Evolutionary conservation across 2,888 invertebrate species (phyloP).

Genomic region (Polyommatus icarus): DNA sequence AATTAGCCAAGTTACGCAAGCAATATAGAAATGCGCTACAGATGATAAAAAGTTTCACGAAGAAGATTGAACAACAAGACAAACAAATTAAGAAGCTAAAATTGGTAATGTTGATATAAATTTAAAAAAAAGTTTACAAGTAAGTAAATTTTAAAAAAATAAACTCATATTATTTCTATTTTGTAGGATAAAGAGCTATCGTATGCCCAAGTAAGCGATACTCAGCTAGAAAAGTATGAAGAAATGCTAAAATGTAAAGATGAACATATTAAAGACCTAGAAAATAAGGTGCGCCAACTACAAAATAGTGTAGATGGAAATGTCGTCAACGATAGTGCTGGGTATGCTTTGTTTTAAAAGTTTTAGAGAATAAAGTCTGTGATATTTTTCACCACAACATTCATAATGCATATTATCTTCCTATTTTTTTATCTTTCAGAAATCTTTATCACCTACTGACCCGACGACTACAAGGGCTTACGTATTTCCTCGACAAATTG

Average conservation of each 20-base stretch:
- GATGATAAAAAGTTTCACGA: conserved; percentile 80
- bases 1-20: conserved; percentile 69
- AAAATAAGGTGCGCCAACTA: conserved; percentile 65
- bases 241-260: conserved; percentile 78
- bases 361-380: not conserved
- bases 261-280: conserved; percentile 76
- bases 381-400: not conserved
- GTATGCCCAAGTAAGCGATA: conserved; percentile 68
- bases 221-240: conserved; percentile 70
- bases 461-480: conserved; percentile 82
- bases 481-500: conserved; percentile 83
- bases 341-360: conserved; percentile 47
- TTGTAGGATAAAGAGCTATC: conserved; percentile 65
- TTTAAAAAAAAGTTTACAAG: not conserved
- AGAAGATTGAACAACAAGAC: conserved; percentile 77
- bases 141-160: not conserved
- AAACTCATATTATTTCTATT: conserved; percentile 3
- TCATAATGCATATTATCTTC: not conserved
- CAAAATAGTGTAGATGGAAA: conserved; percentile 62
- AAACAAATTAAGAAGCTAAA: conserved; percentile 73
- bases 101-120: conserved; percentile 52
- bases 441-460: conserved; percentile 78
- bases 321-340: conserved; percentile 56
- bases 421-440: conserved; percentile 51
- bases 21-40: conserved; percentile 80